Conservation (phyloP, 2,888 invertebrate genomes). For the Brachyptera putata region DNA sequence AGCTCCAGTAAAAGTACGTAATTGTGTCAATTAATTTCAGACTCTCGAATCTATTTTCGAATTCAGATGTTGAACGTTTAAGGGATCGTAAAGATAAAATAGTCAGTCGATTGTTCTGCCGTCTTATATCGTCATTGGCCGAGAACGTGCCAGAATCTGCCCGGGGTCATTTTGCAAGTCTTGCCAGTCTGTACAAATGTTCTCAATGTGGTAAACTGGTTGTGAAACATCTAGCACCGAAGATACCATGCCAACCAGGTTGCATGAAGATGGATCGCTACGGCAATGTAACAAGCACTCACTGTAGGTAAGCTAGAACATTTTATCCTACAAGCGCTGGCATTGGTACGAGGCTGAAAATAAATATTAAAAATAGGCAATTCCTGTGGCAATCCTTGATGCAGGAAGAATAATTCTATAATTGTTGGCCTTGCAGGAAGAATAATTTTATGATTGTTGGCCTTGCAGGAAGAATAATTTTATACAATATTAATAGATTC, state of each 20-base stretch:
- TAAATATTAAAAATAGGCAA: no score
- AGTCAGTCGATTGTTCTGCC: constrained; percentile 77
- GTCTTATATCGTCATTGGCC: constrained; percentile 71
- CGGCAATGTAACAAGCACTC: constrained; percentile 67
- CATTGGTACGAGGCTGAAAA: no score
- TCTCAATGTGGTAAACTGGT: constrained; percentile 66
- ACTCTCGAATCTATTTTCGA: constrained; percentile 82
- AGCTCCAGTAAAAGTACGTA: no score
- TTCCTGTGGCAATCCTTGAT: no score
- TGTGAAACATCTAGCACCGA: constrained; percentile 63
- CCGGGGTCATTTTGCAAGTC: constrained; percentile 74
- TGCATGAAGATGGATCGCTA: constrained; percentile 68
- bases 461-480: no score
- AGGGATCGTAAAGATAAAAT: constrained; percentile 86
- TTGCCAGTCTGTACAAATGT: constrained; percentile 74
- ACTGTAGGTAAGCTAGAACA: constrained; percentile 54
- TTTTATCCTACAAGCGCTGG: background rate
- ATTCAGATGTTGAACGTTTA: constrained; percentile 77
- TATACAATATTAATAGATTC: no score
- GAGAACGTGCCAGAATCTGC: constrained; percentile 71
- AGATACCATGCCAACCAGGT: constrained; percentile 67
- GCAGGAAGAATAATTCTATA: no score
- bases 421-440: no score
- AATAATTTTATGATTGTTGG: no score
- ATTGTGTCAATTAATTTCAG: no score